A percentile compares a stretch with the other conserved stretches of the same genome.
Evolutionary conservation across 1,140 invertebrate species (phyloP).

Genomic region (Drosophila sp.): DNA sequence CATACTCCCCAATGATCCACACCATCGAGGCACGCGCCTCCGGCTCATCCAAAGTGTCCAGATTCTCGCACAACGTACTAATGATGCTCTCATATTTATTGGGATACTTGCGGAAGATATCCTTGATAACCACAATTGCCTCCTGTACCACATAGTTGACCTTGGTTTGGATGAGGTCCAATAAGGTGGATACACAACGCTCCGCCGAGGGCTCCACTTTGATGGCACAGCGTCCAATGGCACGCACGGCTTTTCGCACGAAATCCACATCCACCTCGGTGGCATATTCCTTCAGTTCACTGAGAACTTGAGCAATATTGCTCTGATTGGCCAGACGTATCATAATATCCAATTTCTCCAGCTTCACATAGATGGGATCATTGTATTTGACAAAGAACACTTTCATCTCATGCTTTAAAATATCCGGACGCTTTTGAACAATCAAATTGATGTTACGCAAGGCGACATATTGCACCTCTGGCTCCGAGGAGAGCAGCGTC

Average conservation of each 20-base stretch:
- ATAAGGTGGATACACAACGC: conserved; percentile 97
- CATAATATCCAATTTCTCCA: conserved; percentile 99
- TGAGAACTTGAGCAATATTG: conserved; percentile 99
- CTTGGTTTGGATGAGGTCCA: conserved; percentile 99
- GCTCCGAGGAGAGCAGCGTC: conserved; percentile 98
- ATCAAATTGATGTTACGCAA: conserved; percentile 99
- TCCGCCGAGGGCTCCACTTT: conserved; percentile 99
- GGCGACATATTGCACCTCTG: conserved; percentile 99
- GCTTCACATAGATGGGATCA: conserved; percentile 99
- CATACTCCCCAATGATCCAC: conserved; percentile 99
- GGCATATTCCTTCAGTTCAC: conserved; percentile 99
- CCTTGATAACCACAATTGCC: conserved; percentile 99
- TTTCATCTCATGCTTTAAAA: conserved; percentile 99
- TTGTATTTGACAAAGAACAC: conserved; percentile 99
- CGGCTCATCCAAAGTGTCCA: conserved; percentile 99
- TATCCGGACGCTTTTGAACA: conserved; percentile 99
- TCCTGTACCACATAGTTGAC: conserved; percentile 99
- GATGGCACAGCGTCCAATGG: conserved; percentile 99
- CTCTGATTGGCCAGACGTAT: conserved; percentile 98
- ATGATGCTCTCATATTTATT: conserved; percentile 99
- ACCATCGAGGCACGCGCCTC: conserved; percentile 99
- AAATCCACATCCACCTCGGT: conserved; percentile 99
- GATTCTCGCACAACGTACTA: conserved; percentile 99
- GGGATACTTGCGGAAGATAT: conserved; percentile 99
- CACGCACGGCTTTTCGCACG: conserved; percentile 98